These are phyloP conservation scores for Chloroceryle inda DNA, from an alignment of 2,797 vertebrate species.

Conservation along the genomic window DNA sequence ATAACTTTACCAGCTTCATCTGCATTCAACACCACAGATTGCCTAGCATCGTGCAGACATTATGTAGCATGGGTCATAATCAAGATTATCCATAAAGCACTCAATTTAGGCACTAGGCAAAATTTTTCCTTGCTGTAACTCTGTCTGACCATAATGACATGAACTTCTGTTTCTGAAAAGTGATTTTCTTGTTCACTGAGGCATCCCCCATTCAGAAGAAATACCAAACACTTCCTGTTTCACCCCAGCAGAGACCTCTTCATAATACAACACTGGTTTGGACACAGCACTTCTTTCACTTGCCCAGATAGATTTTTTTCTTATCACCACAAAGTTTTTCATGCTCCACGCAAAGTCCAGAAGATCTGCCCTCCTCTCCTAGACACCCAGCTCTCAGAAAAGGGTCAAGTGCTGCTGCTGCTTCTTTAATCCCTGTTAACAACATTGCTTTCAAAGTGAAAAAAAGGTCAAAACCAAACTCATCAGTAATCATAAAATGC, in stretches of 20 bases:
- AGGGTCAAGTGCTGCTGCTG: not conserved
- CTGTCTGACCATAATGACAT: not conserved
- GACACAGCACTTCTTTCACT: not conserved
- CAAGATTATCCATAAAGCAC: not conserved
- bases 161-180: not conserved
- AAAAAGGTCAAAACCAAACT: not conserved
- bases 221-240: not conserved
- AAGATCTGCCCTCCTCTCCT: not conserved
- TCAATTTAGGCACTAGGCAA: not conserved
- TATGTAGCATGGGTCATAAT: rapidly evolving
- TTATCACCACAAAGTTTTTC: not conserved
- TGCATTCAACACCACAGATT: not conserved
- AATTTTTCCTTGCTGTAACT: not conserved
- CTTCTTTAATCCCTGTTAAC: not conserved
- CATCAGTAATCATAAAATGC: not conserved
- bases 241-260: not conserved
- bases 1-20: not conserved
- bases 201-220: not conserved
- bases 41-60: not conserved
- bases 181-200: not conserved
- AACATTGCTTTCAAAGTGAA: not conserved
- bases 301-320: not conserved
- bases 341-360: not conserved
- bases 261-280: not conserved
- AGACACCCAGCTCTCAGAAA: not conserved